These are phyloP conservation scores for Colaptes auratus DNA, from an alignment of 2,113 vertebrate species.

Conservation along the genomic window DNA sequence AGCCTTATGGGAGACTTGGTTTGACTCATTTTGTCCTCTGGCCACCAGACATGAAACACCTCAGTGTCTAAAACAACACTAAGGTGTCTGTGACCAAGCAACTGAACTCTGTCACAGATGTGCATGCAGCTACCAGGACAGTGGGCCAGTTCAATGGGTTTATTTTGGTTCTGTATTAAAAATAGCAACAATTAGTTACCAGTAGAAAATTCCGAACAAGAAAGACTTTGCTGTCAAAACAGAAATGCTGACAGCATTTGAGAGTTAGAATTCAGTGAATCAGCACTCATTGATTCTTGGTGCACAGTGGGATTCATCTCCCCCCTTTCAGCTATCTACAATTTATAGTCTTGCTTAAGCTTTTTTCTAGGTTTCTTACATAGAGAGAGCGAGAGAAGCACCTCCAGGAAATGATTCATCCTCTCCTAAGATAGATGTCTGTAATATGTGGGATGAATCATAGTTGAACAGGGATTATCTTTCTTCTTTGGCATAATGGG, in stretches of 20 bases:
- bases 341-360: not conserved
- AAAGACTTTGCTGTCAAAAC: not conserved
- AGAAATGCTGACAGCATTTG: not conserved
- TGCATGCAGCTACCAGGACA: not conserved
- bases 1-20: not conserved
- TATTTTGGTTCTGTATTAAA: not conserved
- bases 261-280: not conserved
- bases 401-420: slow-evolving; percentile 39
- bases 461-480: not conserved
- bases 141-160: rapidly evolving
- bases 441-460: slow-evolving; percentile 41
- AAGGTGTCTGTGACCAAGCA: not conserved
- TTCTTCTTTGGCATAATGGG: not conserved
- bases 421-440: slow-evolving; percentile 26
- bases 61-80: not conserved
- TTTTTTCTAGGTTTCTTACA: slow-evolving; percentile 34
- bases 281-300: not conserved
- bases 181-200: not conserved
- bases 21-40: not conserved
- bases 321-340: not conserved
- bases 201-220: not conserved
- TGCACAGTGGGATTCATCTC: not conserved
- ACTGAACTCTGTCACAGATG: not conserved
- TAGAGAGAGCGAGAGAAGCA: not conserved
- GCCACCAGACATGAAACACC: not conserved